Evolutionary conservation across 2,797 vertebrate genomes (phyloP), one percentile per base, ranked within the genome.

Genomic region (Onychomys leucogaster): DNA sequence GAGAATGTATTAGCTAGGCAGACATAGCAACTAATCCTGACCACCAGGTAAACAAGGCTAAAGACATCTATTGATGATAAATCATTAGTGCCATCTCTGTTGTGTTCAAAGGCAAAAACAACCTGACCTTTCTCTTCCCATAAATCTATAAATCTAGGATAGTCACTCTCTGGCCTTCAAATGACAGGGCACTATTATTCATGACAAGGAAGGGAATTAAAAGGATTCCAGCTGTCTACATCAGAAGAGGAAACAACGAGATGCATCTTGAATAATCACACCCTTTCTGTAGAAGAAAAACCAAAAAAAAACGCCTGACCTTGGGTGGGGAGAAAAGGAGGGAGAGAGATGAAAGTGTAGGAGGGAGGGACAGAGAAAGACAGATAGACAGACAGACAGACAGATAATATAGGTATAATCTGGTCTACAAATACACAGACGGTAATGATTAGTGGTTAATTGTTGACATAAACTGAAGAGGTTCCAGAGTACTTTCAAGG

Each of bases 191-290:
- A 52, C n/a, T 65, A 11, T 96, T 75, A 86, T 41, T 89, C 76
- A 73, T 17, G 9, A 80, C 78, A 89, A 71, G 61, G 25, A 83
- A 93, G 25, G 19, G 37, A 91, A 34, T 94, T 93, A 34, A 34
- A 90, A 69, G 37, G 61, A 95, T 91, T 92, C 37, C 17, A 93
- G 49, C 1, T 75, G 4, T 89, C 83, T 89, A 63, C 23, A 82
- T 77, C 71, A 94, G 86, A 80, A 95, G 14, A 96, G 10, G 16
- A 96, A 91, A 92, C 61, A 80, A 23, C 21, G 63, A 89, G 65
- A 83, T 87, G 17, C n/a, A 75, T 92, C 59, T 94, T 85, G 46
- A 95, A 57, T 95, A 90, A 95, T 92, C 46, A 78, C 34, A 94
- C 12, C 52, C 49, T 88, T 94, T 94, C 85, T 59, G 67, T 77